These are phyloP conservation scores for Agriopis marginaria DNA, from an alignment of 2,888 invertebrate genomes.

Conservation along the genomic window DNA sequence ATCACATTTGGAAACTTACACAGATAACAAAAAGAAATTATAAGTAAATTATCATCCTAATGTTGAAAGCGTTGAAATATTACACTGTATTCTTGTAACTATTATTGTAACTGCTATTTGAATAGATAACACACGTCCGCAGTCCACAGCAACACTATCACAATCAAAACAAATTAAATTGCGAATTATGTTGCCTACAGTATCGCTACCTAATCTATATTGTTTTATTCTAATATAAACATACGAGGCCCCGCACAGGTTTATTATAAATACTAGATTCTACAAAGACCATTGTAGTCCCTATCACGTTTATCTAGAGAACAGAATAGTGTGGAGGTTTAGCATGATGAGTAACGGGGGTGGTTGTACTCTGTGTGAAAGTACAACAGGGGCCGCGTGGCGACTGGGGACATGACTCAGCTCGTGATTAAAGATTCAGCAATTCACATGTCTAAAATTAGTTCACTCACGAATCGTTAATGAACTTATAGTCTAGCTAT, in stretches of 20 bases:
- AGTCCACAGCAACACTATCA: conserved; percentile 4
- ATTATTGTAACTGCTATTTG: background rate
- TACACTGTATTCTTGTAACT: background rate
- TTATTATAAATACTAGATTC: conserved; percentile 26
- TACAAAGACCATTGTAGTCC: conserved; percentile 12
- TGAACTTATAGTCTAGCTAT: background rate
- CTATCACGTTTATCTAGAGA: conserved; percentile 24
- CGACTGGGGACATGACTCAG: conserved; percentile 45
- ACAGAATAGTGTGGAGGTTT: conserved; percentile 8
- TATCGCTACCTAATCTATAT: conserved; percentile 55
- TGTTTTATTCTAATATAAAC: conserved; percentile 58
- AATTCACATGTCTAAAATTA: conserved; percentile 20
- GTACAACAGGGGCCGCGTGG: conserved; percentile 8
- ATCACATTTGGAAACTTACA: background rate
- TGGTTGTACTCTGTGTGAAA: conserved; percentile 27
- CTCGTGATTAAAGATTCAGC: conserved; percentile 38
- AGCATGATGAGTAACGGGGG: conserved; percentile 30
- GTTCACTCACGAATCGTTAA: conserved; percentile 1
- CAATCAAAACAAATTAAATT: conserved; percentile 24
- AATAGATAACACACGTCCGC: conserved; percentile 20
- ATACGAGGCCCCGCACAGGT: conserved; percentile 29
- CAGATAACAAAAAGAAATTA: background rate
- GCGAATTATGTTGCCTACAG: conserved; percentile 19
- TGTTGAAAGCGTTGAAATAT: background rate
- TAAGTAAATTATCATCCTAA: background rate